A percentile compares a stretch with the other conserved stretches of the same genome.
These are phyloP conservation scores for Mus musculus DNA, from an alignment of 2,113 vertebrate genomes.

Conservation along the genomic window DNA sequence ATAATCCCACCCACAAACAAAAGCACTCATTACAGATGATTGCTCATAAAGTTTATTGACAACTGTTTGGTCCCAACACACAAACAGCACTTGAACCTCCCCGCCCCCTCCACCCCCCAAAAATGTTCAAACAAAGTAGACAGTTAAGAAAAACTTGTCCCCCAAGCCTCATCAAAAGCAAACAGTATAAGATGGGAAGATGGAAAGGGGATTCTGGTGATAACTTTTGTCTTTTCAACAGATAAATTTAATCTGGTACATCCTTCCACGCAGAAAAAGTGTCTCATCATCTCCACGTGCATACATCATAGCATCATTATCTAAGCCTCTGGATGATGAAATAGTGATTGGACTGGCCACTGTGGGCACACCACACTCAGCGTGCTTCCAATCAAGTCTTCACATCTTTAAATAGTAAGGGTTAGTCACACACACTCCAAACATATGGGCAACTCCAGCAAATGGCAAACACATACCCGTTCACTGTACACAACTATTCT, in stretches of 20 bases:
- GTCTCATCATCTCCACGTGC: conserved; percentile 82
- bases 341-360: conserved; percentile 78
- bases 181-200: conserved; percentile 81
- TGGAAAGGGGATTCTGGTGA: conserved; percentile 82
- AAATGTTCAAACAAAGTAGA: conserved; percentile 86
- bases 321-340: conserved; percentile 87
- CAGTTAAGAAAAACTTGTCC: conserved; percentile 82
- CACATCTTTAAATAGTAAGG: conserved; percentile 79
- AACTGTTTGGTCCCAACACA: conserved; percentile 96
- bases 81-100: conserved; percentile 90
- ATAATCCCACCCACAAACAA: neutral
- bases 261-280: conserved; percentile 84
- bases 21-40: conserved; percentile 86
- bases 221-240: conserved; percentile 72
- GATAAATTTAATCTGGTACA: conserved; percentile 80
- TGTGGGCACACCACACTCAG: conserved; percentile 77
- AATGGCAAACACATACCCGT: neutral
- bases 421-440: conserved; percentile 75
- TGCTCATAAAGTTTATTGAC: conserved; percentile 97
- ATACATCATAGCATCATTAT: conserved; percentile 84
- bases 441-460: conserved; percentile 68
- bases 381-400: conserved; percentile 67
- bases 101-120: conserved; percentile 71
- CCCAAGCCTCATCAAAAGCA: conserved; percentile 78
- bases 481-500: neutral